Percentiles rank a stretch among this genome's conserved stretches.
Evolutionary conservation across 2,888 invertebrate genomes (phyloP).

Genomic region (Augochlorella aurata): DNA sequence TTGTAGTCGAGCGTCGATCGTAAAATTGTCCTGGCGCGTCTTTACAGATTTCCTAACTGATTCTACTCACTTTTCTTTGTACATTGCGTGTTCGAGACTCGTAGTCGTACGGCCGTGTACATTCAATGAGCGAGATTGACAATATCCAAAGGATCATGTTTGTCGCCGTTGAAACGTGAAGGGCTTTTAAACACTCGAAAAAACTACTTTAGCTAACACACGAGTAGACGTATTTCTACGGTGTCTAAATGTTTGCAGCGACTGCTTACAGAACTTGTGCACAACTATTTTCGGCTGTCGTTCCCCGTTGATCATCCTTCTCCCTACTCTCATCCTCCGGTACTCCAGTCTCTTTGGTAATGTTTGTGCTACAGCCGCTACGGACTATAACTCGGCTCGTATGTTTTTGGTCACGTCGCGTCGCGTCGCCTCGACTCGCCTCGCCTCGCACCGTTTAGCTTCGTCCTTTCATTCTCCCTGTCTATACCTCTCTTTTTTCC

Average conservation of each 20-base stretch:
- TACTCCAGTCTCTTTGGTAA: constrained; percentile 19
- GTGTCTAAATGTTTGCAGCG: neutral
- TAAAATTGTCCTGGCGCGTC: neutral
- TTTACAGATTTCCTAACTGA: constrained; percentile 4
- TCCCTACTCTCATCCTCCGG: constrained; percentile 30
- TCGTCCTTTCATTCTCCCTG: neutral
- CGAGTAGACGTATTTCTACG: constrained; percentile 8
- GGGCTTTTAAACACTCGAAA: constrained; percentile 10
- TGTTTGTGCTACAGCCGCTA: constrained; percentile 18
- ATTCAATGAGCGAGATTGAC: constrained; percentile 18
- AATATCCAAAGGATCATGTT: constrained; percentile 38
- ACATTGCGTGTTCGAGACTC: constrained; percentile 27
- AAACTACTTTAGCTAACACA: constrained; percentile 10
- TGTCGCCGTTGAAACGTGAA: constrained; percentile 24
- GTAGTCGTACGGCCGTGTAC: constrained; percentile 20
- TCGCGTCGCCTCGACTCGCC: constrained; percentile 14
- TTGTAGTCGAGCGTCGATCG: neutral
- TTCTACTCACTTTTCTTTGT: constrained; percentile 21
- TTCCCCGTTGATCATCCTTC: constrained; percentile 28
- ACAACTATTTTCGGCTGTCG: constrained; percentile 29
- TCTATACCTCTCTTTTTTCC: neutral
- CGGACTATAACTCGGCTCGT: constrained; percentile 9
- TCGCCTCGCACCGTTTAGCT: neutral
- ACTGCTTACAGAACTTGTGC: constrained; percentile 28
- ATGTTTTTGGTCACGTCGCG: constrained; percentile 18